These are phyloP conservation scores for Pogonomyrmex californicus DNA, from an alignment of 1,140 invertebrate species.

Conservation along the genomic window DNA sequence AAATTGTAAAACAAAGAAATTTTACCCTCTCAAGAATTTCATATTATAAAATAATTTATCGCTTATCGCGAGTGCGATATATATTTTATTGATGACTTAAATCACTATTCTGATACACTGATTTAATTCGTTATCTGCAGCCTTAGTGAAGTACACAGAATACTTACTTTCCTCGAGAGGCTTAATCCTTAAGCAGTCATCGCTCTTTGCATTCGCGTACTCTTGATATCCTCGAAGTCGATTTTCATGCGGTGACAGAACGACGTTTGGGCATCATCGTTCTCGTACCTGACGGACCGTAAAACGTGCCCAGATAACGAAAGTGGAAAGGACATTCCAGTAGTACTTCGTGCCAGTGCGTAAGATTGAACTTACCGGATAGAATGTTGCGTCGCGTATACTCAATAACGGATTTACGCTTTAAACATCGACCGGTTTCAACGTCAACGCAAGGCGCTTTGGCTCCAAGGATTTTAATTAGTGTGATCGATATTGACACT, in stretches of 20 bases:
- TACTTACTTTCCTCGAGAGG: slow-evolving; percentile 16
- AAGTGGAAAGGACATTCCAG: slow-evolving; percentile 76
- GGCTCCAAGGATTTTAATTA: slow-evolving; percentile 47
- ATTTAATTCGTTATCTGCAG: slow-evolving; percentile 1
- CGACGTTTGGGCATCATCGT: slow-evolving; percentile 61
- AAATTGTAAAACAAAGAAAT: slow-evolving; percentile 3
- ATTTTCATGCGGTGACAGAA: slow-evolving; percentile 66
- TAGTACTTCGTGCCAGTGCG: slow-evolving; percentile 49
- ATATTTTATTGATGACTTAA: not conserved
- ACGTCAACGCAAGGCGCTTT: slow-evolving; percentile 22
- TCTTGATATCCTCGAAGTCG: slow-evolving; percentile 64
- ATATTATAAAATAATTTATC: not conserved
- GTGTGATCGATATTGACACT: slow-evolving; percentile 42
- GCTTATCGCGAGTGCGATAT: not conserved
- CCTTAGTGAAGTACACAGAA: not conserved
- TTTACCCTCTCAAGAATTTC: not conserved
- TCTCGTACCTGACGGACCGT: slow-evolving; percentile 73
- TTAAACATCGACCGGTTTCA: slow-evolving; percentile 38
- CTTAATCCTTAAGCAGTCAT: slow-evolving; percentile 42
- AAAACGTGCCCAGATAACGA: slow-evolving; percentile 78
- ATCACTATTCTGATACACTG: not conserved
- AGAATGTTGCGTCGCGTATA: slow-evolving; percentile 48
- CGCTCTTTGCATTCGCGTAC: slow-evolving; percentile 28
- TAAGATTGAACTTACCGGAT: slow-evolving; percentile 26
- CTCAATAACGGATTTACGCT: slow-evolving; percentile 33